These are phyloP conservation scores for Sceloporus tristichus DNA, from an alignment of 2,113 vertebrate genomes.

Conservation along the genomic window DNA sequence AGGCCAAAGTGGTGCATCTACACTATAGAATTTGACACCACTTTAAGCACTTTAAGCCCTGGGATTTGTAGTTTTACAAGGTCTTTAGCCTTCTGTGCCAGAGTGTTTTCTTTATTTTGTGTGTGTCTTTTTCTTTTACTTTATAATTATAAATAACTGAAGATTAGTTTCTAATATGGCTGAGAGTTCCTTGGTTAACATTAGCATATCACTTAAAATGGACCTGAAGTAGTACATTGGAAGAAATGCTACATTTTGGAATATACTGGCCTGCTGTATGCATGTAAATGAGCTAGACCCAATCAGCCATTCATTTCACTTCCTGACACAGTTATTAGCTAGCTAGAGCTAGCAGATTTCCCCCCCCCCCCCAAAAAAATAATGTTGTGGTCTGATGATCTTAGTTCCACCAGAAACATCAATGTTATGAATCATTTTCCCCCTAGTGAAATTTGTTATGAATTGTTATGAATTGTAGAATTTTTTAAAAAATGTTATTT, in stretches of 20 bases:
- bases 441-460: background rate
- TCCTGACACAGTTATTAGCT: constrained; percentile 7
- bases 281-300: background rate
- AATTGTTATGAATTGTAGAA: background rate
- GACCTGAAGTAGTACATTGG: constrained; percentile 23
- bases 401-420: background rate
- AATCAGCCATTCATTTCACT: constrained; percentile 14
- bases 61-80: too few species aligned
- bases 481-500: too few species aligned
- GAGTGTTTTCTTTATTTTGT: too few species aligned
- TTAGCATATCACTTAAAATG: background rate
- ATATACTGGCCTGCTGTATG: fast-evolving
- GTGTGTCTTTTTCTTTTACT: too few species aligned
- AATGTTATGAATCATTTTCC: background rate
- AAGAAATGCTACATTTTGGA: constrained; percentile 18
- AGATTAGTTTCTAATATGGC: constrained; percentile 45
- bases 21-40: too few species aligned
- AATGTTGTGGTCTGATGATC: background rate
- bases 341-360: fast-evolving
- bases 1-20: too few species aligned
- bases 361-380: background rate
- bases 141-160: constrained; percentile 44
- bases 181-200: constrained; percentile 27
- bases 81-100: too few species aligned
- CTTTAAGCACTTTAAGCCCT: too few species aligned